A percentile compares a stretch with the other conserved stretches of the same genome.
Evolutionary conservation across 2,888 invertebrate species (phyloP).

Genomic region (Heliconius hortense): DNA sequence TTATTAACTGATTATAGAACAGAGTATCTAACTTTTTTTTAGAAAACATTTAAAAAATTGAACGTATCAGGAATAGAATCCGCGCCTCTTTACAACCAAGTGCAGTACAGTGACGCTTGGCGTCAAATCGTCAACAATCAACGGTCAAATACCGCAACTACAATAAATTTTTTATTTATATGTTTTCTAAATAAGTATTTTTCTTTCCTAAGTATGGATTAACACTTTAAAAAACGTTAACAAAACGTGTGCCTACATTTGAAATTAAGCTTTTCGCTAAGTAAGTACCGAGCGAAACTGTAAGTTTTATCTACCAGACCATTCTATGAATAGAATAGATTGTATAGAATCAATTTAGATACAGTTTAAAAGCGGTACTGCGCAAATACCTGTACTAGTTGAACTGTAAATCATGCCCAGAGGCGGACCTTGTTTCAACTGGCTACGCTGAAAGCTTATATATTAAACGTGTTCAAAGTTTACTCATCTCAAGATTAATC

Average conservation of each 20-base stretch:
- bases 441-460: conserved; percentile 30
- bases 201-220: not conserved
- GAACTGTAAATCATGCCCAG: conserved; percentile 23
- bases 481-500: conserved; percentile 32
- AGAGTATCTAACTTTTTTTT: too few relatives aligned
- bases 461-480: conserved; percentile 30
- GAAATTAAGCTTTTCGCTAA: not conserved
- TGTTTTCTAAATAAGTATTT: not conserved
- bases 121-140: too few relatives aligned
- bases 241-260: not conserved
- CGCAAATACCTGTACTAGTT: conserved; percentile 19
- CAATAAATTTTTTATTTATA: not conserved
- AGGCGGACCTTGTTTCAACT: conserved; percentile 27
- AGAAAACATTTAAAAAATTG: too few relatives aligned
- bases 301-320: not conserved
- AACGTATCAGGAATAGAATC: too few relatives aligned
- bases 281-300: not conserved
- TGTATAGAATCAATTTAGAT: conserved; percentile 17
- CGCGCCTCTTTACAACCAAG: too few relatives aligned
- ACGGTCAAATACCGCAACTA: too few relatives aligned
- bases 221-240: not conserved
- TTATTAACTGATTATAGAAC: too few relatives aligned
- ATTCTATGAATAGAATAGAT: conserved; percentile 2
- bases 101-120: too few relatives aligned
- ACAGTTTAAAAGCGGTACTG: conserved; percentile 22